Evolutionary conservation across 2,797 vertebrate species (phyloP), one percentile per base, ranked within the genome.

Genomic region (Salarias fasciatus): DNA sequence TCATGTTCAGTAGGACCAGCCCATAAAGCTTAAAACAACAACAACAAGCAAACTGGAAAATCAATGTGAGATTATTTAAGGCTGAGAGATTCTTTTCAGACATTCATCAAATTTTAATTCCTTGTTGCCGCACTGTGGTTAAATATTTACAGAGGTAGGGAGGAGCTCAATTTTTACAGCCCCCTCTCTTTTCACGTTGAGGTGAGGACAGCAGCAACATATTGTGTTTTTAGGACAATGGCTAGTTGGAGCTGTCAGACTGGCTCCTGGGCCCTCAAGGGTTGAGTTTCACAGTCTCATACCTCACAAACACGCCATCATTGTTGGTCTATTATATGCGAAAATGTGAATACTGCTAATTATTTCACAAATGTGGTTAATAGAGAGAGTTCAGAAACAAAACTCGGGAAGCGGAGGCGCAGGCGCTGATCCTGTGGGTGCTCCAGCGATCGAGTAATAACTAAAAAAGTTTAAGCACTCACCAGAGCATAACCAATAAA

Each of bases 61-160:
- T 59, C 5, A 46, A 9, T 10, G 3, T 50, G 44, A 49, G 18
- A 4, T 4, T 31, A 46, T 40, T 43, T 12, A 42, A 33, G 36
- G 11, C 11, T n/a, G 18, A 14, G 36, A 38, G 35, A 49, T 10
- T 57, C 18, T 3, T 68, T 59, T 62, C 47, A 79, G 33, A 40
- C 8, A 29, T 35, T 85, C 37, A 81, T 82, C 11, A 52, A 86
- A 71, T 14, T 76, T 79, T 53, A 5, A 82, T 53, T 37, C 0
- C 28, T 53, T 0, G 56, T 56, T 71, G 50, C 44, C 53, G 71
- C 63, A 46, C 47, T 13, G 30, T 48, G 42, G 49, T 90, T 84
- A 88, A 92, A 89, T 86, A 92, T 92, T 88, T 51, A 85, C 41
- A 63, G 5, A 12, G 10, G 13, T 12, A 30, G 28, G 59, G 73